Conservation (phyloP, 2,888 invertebrate species). For the Drosophila acutilabella region DNA sequence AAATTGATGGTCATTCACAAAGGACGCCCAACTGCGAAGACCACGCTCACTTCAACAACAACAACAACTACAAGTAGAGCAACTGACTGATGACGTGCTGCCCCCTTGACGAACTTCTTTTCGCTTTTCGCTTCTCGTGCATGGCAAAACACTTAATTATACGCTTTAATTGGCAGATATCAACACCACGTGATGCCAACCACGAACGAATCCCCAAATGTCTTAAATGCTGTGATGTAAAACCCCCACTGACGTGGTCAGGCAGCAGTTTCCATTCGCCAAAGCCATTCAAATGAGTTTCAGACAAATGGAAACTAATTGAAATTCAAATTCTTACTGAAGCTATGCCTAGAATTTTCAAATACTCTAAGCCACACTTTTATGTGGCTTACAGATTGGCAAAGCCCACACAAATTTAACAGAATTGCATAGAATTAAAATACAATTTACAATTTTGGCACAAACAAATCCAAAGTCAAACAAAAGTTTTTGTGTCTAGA, state of each 20-base stretch:
- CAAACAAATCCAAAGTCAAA: background rate
- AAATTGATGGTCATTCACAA: constrained; percentile 65
- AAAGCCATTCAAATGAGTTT: constrained; percentile 41
- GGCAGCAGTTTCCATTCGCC: constrained; percentile 7
- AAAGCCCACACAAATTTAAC: constrained; percentile 9
- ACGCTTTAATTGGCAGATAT: constrained; percentile 71
- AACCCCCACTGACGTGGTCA: constrained; percentile 8
- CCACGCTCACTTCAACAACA: constrained; percentile 10
- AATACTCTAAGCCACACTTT: constrained; percentile 11
- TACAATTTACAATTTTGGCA: constrained; percentile 6
- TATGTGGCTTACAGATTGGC: constrained; percentile 20
- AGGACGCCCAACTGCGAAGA: constrained; percentile 18
- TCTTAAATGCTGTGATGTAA: background rate
- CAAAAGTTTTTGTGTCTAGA: background rate
- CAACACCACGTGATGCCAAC: constrained; percentile 43
- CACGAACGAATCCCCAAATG: constrained; percentile 15
- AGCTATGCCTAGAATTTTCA: background rate
- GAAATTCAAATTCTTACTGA: constrained; percentile 58
- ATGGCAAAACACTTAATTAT: constrained; percentile 67
- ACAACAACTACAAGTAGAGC: constrained; percentile 9
- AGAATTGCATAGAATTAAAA: constrained; percentile 17
- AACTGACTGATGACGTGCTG: constrained; percentile 15
- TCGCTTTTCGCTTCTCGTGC: constrained; percentile 4
- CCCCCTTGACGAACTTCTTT: constrained; percentile 40
- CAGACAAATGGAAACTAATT: constrained; percentile 65